Conservation (phyloP, 2,113 vertebrate species). For the Amblyopsis rosae region DNA sequence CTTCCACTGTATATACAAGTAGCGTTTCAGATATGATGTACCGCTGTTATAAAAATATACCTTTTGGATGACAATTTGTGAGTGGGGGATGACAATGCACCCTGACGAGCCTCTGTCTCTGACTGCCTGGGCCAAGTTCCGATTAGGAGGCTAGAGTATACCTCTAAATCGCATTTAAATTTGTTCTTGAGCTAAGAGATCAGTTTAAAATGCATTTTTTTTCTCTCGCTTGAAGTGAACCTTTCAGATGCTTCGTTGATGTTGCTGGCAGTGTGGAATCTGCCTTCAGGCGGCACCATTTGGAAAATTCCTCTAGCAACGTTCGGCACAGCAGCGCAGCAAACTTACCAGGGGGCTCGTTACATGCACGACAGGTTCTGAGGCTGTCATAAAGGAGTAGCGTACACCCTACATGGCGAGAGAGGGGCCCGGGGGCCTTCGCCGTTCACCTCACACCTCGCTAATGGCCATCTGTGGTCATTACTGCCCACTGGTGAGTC, state of each 20-base stretch:
- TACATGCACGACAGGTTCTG: slow-evolving; percentile 62
- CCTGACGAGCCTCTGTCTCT: background rate
- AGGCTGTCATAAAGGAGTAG: slow-evolving; percentile 63
- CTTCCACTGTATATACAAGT: no score
- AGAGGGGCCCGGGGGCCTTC: slow-evolving; percentile 43
- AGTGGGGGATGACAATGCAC: background rate
- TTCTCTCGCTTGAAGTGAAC: background rate
- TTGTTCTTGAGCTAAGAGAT: background rate
- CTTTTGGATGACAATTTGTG: background rate
- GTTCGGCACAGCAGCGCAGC: slow-evolving; percentile 9
- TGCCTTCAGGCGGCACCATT: background rate
- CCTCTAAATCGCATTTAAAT: slow-evolving; percentile 15
- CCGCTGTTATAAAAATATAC: background rate
- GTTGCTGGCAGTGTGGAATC: slow-evolving; percentile 1
- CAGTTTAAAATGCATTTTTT: background rate
- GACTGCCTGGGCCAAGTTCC: background rate
- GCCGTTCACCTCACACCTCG: slow-evolving; percentile 61
- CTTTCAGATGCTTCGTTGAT: slow-evolving; percentile 11
- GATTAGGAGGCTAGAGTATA: slow-evolving; percentile 5
- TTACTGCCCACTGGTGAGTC: slow-evolving; percentile 70
- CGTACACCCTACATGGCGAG: slow-evolving; percentile 42
- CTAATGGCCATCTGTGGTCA: slow-evolving; percentile 72
- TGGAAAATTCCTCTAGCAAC: slow-evolving; percentile 12
- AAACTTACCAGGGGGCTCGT: slow-evolving; percentile 61
- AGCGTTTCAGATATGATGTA: no score